Evolutionary conservation across 2,113 vertebrate species (phyloP), one percentile per base, ranked within the genome.

Genomic region (Esox niger): DNA sequence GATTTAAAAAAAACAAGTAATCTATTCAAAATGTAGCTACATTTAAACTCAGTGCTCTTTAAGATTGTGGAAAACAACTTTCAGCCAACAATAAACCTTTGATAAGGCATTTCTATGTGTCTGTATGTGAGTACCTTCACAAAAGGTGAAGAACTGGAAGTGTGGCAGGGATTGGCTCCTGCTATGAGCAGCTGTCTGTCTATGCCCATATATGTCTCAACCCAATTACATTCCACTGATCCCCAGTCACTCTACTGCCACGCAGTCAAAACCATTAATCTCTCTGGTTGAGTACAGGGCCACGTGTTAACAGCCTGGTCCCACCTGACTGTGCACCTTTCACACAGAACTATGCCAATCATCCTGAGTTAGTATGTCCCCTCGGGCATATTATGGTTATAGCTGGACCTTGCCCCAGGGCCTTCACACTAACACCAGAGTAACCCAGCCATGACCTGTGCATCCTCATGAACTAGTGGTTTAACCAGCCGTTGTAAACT

Each of bases 261-360:
- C 85, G 82, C 86, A 90, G 89, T 90, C 89, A 91, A 83, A 87
- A 84, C 81, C 88, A 92, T 92, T 91, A 90, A 93, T 92, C 90
- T 92, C 84, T 72, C 83, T 83, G 87, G 83, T 87, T 88, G 88
- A 89, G 84, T 80, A 79, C 79, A 72, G 74, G 68, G 79, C 84
- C 82, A 87, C 83, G 86, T 89, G 87, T 88, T 90, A 86, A 86
- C 84, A 83, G 88, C 85, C 86, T 86, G 84, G 78, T 74, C 61
- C 57, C 66, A 74, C 67, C 69, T 67, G 73, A 73, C 74, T 65
- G 67, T 64, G 56, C 68, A 76, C 64, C 79, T 79, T 74, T 71
- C 66, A 73, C 81, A 82, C 74, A 88, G 86, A 86, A 87, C 86
- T 80, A 77, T 83, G 83, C 85, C 87, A 89, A 82, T 88, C 87